Base-by-base conservation (phyloP, 2,888 invertebrate genomes). In the Thera britannica region DNA sequence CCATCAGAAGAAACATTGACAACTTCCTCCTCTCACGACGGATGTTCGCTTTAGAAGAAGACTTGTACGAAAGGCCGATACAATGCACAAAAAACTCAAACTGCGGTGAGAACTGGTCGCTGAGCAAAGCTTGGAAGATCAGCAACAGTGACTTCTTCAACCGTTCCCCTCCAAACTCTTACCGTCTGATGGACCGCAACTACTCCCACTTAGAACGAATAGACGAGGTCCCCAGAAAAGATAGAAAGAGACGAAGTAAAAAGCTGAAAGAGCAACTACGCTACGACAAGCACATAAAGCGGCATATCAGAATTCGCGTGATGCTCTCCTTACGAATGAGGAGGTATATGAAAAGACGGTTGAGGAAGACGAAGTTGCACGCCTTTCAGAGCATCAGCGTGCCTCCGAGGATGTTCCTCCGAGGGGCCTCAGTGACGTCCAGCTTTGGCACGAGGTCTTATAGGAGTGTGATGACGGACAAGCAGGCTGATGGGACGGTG, bases 311-410 rank as follows among this genome's bases (percentile, higher is more conserved):
- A 66, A 95, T 96, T 34, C 90, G 96, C 12, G 95, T 96, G 58
- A 95, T 96, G 94, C 87, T 96, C 76, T 95, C 96, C 9, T 86
- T 96, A 70, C 91, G 96, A 68, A 93, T 96, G 89, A 93, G 95
- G 36, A 85, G 93, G 65, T 93, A 94, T 66, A 92, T 94, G 81
- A 95, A 93, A 72, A 80, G 89, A 67, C 79, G 88, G 61, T 64
- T 90, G 65, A 79, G 83, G 68, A 90, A 87, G 63, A 81, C 86
- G 3, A 79, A 81, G 3, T 11, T 84, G 34, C 79, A 75, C 56
- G 66, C 78, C 0, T 75, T 83, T 12, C 85, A 88, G 70, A 88
- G 79, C 48, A 77, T 84, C 4, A 84, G 82, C 4, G 84, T 92
- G 0, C 92, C 93, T 61, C 90, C 92, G 0, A 79, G 93, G 41